Conservation (phyloP, 2,888 invertebrate species). For the Drosophila anomelani region DNA sequence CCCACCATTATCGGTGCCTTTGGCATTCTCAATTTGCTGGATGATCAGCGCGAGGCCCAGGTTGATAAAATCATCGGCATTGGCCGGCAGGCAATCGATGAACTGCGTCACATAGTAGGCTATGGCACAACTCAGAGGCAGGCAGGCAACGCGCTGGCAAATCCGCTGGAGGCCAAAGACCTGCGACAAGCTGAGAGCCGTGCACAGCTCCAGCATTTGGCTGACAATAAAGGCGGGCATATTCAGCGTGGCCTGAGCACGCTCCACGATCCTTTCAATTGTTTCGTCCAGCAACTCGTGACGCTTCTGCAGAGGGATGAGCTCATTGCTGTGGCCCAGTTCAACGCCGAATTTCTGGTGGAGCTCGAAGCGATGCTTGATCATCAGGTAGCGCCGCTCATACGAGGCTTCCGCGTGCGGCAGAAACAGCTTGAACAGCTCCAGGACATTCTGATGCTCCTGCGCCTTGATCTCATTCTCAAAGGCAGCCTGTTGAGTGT, state of each 20-base stretch:
- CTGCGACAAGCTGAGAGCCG: conserved; percentile 70
- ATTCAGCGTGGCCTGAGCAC: conserved; percentile 67
- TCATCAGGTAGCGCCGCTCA: conserved; percentile 62
- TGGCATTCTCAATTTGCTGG: conserved; percentile 80
- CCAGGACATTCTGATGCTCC: conserved; percentile 75
- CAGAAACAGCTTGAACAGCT: conserved; percentile 79
- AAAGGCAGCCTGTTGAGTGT: conserved; percentile 39
- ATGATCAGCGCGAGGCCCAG: conserved; percentile 79
- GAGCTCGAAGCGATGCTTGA: conserved; percentile 75
- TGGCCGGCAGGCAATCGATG: conserved; percentile 68
- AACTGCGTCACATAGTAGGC: conserved; percentile 76
- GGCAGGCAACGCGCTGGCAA: conserved; percentile 74
- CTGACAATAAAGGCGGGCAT: conserved; percentile 72
- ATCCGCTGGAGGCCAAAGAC: conserved; percentile 74
- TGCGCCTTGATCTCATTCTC: conserved; percentile 48
- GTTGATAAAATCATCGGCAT: conserved; percentile 75
- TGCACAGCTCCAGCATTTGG: conserved; percentile 76
- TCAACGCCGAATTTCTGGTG: conserved; percentile 71
- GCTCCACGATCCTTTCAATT: conserved; percentile 71
- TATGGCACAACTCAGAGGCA: conserved; percentile 81
- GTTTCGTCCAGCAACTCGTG: conserved; percentile 70
- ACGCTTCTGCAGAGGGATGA: conserved; percentile 62
- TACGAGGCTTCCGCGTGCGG: conserved; percentile 54
- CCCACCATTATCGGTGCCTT: conserved; percentile 51
- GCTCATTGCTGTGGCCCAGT: conserved; percentile 54